Base-by-base conservation (phyloP, 2,888 invertebrate genomes). In the Oegoconia quadripuncta region DNA sequence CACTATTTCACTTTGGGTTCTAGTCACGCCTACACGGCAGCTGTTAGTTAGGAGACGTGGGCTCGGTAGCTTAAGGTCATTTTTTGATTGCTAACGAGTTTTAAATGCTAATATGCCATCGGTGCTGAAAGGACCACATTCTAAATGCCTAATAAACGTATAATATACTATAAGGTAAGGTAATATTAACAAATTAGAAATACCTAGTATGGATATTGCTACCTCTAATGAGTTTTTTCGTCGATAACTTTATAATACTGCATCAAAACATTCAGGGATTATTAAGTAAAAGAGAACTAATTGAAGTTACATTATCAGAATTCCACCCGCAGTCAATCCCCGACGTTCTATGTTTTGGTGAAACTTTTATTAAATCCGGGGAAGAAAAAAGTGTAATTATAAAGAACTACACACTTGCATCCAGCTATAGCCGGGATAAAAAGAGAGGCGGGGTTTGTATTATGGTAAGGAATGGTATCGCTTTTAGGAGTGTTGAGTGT, bases 1-100 rank as follows among this genome's bases (percentile, higher is more conserved):
- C 40, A 43, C 40, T 23, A 15, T 27, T 27, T 22, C 33, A 39
- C 37, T 37, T 26, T 32, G 29, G n/a, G n/a, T 18, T 40, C 25
- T 16, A 8, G 23, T 25, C 13, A 13, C 40, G 13, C 36, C 36
- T 28, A 40, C 40, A 20, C 32, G 26, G 15, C 34, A 34, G 37
- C 30, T 42, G 41, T 35, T 36, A 27, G 22, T 31, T 22, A 9
- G 23, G 18, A 37, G 32, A 27, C 25, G 27, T 32, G 27, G 35
- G 35, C 22, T 32, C 25, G 22, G 7, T 6, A 11, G n/a, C 12
- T 8, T 11, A 26, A 40, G 26, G 27, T 26, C 32, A 13, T 32
- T 32, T 30, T 28, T 28, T 11, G 11, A 7, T 26, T 11, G 1
- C 22, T 22, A 9, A 1, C 9, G 22, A 8, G 9, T 22, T 7